Base-by-base conservation (phyloP, 2,797 vertebrate genomes). In the Arrhamphus sclerolepis region DNA sequence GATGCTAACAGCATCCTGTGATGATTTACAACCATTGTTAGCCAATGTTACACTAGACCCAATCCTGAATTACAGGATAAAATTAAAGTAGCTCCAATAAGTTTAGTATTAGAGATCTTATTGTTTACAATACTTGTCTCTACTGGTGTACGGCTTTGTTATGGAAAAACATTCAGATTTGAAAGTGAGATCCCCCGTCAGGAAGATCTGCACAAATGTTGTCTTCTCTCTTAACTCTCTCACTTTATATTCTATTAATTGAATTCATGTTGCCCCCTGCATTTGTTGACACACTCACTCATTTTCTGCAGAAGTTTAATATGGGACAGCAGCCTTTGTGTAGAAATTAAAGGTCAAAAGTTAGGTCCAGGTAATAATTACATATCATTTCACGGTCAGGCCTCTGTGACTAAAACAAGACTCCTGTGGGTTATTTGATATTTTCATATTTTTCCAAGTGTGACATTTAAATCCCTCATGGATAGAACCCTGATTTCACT, bases 271-370 rank as follows among this genome's bases (percentile, higher is more conserved):
- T 56, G 13, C 9, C 16, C 6, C 19, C 6, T 22, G 10, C 49
- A 41, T 26, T 52, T 62, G 55, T 74, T 13, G 14, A 16, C 34
- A 38, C 41, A 55, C 71, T 75, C 61, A 21, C 60, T 72, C 18
- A 17, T 84, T 75, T 65, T 73, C 63, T 74, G 3, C 81, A 78
- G 81, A 73, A 55, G 80, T 75, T 82, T 71, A 83, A 86, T 66
- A 82, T 66, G 38, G 75, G 74, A 84, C 78, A 85, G 77, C 85
- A 81, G 62, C 53, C 60, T 56, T 20, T 22, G 72, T 66, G 76
- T 79, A 56, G 81, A 87, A 89, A 92, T 90, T 89, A 90, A 76
- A 89, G 81, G 82, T 84, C 80, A 83, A 81, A 24, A 78, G 61
- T 69, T 71, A 82, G 62, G 70, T 82, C 77, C 78, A 76, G 70